Conservation (phyloP, 2,888 invertebrate species). For the Diplazon laetatorius region DNA sequence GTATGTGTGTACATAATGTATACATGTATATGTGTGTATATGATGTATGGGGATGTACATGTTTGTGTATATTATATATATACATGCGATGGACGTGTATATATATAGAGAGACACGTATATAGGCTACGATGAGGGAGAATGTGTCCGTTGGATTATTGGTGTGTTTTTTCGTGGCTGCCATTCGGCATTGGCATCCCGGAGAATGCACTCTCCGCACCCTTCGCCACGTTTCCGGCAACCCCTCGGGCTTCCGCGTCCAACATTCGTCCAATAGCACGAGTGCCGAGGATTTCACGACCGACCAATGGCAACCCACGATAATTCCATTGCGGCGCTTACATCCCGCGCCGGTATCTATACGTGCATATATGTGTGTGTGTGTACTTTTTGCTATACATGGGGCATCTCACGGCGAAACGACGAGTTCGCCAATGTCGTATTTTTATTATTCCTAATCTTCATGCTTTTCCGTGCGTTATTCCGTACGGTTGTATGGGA, state of each 20-base stretch:
- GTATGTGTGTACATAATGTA: not conserved
- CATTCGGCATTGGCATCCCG: constrained; percentile 11
- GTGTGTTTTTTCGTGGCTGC: constrained; percentile 2
- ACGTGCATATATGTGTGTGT: not conserved
- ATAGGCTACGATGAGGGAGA: not conserved
- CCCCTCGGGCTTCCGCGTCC: constrained; percentile 29
- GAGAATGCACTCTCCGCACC: constrained; percentile 37
- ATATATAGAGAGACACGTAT: not conserved
- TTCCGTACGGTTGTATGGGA: no score
- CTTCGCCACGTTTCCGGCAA: constrained; percentile 28
- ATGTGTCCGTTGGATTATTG: not conserved
- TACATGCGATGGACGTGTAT: not conserved
- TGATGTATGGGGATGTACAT: not conserved
- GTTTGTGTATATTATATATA: no score
- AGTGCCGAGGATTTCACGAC: constrained; percentile 14
- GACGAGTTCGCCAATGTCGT: not conserved
- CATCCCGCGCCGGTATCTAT: not conserved
- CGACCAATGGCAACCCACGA: constrained; percentile 43
- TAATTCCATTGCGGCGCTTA: constrained; percentile 10
- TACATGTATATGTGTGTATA: no score
- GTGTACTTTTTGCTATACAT: not conserved
- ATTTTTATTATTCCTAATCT: not conserved
- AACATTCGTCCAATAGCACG: constrained; percentile 39
- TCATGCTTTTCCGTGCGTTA: no score
- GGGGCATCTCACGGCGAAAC: not conserved